phyloP scores from a whole-genome alignment of 2,888 invertebrate genomes.

The Dicycla oo region DNA sequence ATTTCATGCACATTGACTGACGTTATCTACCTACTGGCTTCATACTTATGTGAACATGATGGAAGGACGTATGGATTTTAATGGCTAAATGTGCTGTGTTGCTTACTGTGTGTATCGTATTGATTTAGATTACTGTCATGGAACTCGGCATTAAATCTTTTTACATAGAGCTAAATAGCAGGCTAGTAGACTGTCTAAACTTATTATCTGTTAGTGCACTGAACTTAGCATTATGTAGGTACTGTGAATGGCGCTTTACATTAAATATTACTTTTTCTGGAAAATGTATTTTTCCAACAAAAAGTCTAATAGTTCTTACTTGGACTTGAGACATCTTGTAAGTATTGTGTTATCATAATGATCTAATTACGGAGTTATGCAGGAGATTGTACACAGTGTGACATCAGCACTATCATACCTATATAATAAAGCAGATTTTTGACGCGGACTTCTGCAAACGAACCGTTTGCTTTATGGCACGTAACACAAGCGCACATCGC shows the following conservation, averaged over 20 bases:
- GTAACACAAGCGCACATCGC: too few species aligned
- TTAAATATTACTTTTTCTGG: background rate
- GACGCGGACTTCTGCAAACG: background rate
- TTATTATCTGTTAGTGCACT: too few species aligned
- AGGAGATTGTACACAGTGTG: slow-evolving; percentile 9
- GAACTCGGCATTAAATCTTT: background rate
- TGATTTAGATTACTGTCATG: background rate
- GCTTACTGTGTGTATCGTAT: slow-evolving; percentile 3
- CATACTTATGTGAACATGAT: background rate
- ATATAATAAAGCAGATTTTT: slow-evolving; percentile 1
- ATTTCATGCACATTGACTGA: slow-evolving; percentile 23
- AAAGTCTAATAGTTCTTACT: background rate
- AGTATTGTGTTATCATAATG: slow-evolving; percentile 35
- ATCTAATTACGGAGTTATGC: slow-evolving; percentile 36
- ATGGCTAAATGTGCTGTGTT: background rate
- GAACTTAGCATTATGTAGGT: background rate
- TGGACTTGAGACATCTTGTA: background rate
- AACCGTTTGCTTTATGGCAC: background rate
- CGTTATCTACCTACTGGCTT: slow-evolving; percentile 30
- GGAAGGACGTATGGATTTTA: background rate
- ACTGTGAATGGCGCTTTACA: background rate
- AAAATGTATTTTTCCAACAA: background rate
- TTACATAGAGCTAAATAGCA: background rate
- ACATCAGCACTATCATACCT: background rate
- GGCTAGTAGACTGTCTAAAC: background rate